Percentiles rank a stretch among this genome's conserved stretches.
Conservation (phyloP, 2,113 vertebrate genomes). For the Gallinago undulata region DNA sequence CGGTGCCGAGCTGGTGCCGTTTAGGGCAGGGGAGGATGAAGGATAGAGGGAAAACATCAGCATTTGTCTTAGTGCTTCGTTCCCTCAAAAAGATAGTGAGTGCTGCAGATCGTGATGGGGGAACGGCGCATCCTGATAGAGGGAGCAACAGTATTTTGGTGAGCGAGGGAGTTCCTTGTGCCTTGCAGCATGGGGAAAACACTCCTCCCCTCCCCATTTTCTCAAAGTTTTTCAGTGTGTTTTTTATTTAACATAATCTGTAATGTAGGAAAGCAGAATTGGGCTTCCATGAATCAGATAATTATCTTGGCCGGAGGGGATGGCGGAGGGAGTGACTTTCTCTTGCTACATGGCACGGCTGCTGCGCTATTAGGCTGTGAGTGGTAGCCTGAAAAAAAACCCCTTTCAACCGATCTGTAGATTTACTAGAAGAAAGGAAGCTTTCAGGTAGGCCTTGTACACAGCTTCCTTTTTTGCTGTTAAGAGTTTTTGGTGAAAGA, state of each 20-base stretch:
- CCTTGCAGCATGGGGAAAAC: not conserved
- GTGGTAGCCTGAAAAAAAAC: not conserved
- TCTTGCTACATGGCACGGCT: not conserved
- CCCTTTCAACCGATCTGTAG: not conserved
- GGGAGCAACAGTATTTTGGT: not conserved
- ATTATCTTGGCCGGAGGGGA: not conserved
- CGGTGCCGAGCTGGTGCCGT: not conserved
- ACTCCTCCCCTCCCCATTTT: not conserved
- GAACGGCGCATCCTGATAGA: not conserved
- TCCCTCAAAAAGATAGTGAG: not conserved
- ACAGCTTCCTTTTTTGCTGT: not conserved
- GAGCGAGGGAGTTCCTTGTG: not conserved
- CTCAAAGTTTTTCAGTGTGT: not conserved
- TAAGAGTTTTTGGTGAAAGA: not conserved
- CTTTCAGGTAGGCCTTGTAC: slow-evolving; percentile 19
- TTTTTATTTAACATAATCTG: not conserved
- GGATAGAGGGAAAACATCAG: not conserved
- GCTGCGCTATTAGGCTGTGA: not conserved
- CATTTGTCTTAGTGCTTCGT: not conserved
- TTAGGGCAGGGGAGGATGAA: not conserved
- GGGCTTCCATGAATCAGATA: not conserved
- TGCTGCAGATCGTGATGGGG: not conserved
- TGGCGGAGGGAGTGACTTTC: not conserved
- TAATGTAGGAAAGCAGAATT: not conserved
- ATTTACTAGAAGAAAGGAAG: slow-evolving; percentile 23